Percentiles rank a stretch among this genome's conserved stretches.
Conservation (phyloP, 1,140 invertebrate genomes). For the Brachionus manjavacas region DNA sequence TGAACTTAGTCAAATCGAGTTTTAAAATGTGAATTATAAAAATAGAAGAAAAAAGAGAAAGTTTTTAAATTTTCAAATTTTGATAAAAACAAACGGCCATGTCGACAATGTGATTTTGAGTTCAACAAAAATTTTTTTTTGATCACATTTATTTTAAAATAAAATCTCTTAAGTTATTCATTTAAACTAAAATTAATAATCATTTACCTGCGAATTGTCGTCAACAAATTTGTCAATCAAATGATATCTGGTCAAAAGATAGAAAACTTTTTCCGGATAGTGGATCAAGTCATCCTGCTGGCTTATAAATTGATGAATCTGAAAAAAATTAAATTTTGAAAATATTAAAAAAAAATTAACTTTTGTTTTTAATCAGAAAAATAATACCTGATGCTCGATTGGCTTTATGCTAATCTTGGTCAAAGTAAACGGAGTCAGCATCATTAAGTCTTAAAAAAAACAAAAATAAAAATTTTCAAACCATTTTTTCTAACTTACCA, state of each 20-base stretch:
- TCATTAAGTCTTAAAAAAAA: constrained; percentile 21
- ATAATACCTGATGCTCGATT: constrained; percentile 8
- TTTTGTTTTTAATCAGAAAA: no score
- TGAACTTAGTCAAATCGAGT: no score
- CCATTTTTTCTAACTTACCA: neutral
- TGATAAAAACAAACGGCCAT: no score
- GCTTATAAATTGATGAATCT: constrained; percentile 30
- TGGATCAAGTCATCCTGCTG: constrained; percentile 26
- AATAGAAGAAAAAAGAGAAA: no score
- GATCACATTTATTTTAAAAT: no score
- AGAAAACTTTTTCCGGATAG: neutral
- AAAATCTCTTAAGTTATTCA: neutral
- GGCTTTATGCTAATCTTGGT: constrained; percentile 11
- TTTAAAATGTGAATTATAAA: no score
- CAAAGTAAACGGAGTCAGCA: neutral
- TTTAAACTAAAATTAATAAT: neutral
- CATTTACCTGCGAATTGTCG: neutral
- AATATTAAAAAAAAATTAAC: no score
- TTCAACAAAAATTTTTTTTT: no score
- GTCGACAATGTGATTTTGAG: no score
- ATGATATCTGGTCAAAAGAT: neutral
- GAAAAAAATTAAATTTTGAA: neutral
- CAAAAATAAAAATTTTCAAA: neutral
- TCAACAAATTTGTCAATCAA: neutral
- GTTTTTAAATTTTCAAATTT: no score